Percentiles rank a stretch among this genome's conserved stretches.
phyloP scores from a whole-genome alignment of 2,888 invertebrate species.

The Lasioglossum zephyrum region DNA sequence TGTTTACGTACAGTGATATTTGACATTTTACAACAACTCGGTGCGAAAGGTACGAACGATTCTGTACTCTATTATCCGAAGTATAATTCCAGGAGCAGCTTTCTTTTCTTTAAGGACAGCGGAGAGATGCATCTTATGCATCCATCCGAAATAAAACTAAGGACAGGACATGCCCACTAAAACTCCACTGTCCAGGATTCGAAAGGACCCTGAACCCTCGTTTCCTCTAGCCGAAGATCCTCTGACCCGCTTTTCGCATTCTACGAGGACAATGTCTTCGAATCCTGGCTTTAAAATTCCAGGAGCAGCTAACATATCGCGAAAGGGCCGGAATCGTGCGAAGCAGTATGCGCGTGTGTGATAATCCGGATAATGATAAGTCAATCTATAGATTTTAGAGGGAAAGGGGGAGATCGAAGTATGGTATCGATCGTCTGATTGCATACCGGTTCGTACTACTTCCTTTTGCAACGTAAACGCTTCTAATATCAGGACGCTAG shows the following conservation, averaged over 20 bases:
- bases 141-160: too few relatives aligned
- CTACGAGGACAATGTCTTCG: too few relatives aligned
- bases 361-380: not conserved
- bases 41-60: not conserved
- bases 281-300: not conserved
- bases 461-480: constrained; percentile 7
- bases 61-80: not conserved
- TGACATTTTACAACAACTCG: not conserved
- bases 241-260: too few relatives aligned
- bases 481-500: constrained; percentile 4
- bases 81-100: not conserved
- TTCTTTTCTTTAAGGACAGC: too few relatives aligned
- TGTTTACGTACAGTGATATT: not conserved
- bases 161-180: too few relatives aligned
- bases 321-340: not conserved
- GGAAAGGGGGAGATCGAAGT: not conserved
- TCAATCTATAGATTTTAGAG: not conserved
- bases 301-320: not conserved
- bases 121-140: too few relatives aligned
- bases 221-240: too few relatives aligned
- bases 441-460: not conserved
- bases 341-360: not conserved
- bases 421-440: constrained; percentile 10
- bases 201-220: too few relatives aligned
- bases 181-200: too few relatives aligned